These are phyloP conservation scores for Drosophila borealis DNA, from an alignment of 2,888 invertebrate genomes.

Conservation along the genomic window DNA sequence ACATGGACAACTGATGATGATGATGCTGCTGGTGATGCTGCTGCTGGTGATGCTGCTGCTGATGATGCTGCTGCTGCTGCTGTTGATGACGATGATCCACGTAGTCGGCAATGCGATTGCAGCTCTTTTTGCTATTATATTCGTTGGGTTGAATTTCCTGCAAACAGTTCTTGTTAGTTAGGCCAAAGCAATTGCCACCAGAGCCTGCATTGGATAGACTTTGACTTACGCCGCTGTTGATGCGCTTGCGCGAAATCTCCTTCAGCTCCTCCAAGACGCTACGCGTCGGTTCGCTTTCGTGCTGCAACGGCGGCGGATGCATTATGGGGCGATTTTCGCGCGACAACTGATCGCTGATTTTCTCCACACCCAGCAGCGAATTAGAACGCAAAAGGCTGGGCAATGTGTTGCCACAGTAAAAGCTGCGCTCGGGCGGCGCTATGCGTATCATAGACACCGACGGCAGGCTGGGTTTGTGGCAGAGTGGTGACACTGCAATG, in stretches of 20 bases:
- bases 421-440: slow-evolving; percentile 81
- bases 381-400: slow-evolving; percentile 82
- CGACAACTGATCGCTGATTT: slow-evolving; percentile 77
- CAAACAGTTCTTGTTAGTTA: slow-evolving; percentile 34
- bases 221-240: slow-evolving; percentile 85
- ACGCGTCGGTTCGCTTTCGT: slow-evolving; percentile 85
- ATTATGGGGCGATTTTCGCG: slow-evolving; percentile 83
- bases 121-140: slow-evolving; percentile 78
- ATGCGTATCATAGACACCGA: slow-evolving; percentile 81
- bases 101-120: slow-evolving; percentile 69
- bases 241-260: slow-evolving; percentile 87
- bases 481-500: slow-evolving; percentile 63
- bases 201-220: background rate
- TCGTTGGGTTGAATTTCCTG: slow-evolving; percentile 78
- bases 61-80: slow-evolving; percentile 12
- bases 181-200: slow-evolving; percentile 1
- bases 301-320: slow-evolving; percentile 81
- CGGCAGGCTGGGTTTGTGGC: slow-evolving; percentile 75
- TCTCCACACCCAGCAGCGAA: slow-evolving; percentile 78
- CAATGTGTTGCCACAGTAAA: slow-evolving; percentile 82
- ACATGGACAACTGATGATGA: slow-evolving; percentile 20
- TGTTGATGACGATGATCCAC: slow-evolving; percentile 55
- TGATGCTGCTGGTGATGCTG: background rate
- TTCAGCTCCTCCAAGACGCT: slow-evolving; percentile 87
- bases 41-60: background rate